Conservation (phyloP, 2,797 vertebrate species). For the Sphenodon punctatus region DNA sequence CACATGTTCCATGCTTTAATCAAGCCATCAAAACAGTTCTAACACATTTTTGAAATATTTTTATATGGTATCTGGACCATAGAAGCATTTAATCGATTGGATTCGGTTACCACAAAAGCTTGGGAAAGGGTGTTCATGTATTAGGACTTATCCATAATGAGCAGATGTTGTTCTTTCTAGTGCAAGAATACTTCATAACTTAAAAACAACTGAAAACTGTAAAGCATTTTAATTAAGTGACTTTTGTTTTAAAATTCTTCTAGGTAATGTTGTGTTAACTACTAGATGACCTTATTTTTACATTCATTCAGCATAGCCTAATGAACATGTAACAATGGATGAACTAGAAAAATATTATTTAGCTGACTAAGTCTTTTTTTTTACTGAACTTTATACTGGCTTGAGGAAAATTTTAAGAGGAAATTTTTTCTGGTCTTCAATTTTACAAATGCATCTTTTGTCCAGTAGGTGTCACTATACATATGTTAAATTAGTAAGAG, state of each 20-base stretch:
- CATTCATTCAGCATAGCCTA: background rate
- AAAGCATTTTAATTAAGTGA: background rate
- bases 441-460: conserved; percentile 14
- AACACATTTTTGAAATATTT: conserved; percentile 5
- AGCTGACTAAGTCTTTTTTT: background rate
- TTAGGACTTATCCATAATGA: background rate
- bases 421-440: background rate
- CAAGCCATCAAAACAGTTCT: conserved; percentile 27
- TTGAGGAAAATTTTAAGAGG: background rate
- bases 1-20: conserved; percentile 22
- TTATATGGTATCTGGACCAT: background rate
- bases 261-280: background rate
- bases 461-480: conserved; percentile 54
- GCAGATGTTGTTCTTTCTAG: background rate
- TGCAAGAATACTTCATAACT: background rate
- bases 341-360: background rate
- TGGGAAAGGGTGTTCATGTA: background rate
- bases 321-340: background rate
- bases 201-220: background rate
- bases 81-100: background rate
- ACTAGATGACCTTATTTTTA: background rate
- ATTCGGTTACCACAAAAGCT: conserved; percentile 15
- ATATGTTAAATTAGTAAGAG: background rate
- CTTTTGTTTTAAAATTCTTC: background rate
- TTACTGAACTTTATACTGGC: background rate